A percentile compares a stretch with the other conserved stretches of the same genome.
phyloP scores from a whole-genome alignment of 2,888 invertebrate species.

The Acholoe squamosa region DNA sequence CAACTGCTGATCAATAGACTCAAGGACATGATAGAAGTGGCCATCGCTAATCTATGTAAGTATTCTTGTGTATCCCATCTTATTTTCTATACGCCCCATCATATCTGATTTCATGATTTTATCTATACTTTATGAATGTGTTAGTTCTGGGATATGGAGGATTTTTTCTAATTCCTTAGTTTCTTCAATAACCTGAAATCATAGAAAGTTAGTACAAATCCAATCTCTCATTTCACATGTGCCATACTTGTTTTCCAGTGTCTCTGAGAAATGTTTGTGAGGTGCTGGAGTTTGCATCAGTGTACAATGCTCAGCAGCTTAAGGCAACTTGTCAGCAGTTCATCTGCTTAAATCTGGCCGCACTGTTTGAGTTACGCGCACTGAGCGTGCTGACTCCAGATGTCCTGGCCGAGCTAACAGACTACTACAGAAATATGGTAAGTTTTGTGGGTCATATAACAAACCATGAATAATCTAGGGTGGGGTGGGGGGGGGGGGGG shows the following conservation, averaged over 20 bases:
- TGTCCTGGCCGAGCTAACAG: constrained; percentile 87
- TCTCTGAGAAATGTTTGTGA: constrained; percentile 90
- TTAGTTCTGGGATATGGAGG: no score
- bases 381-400: constrained; percentile 87
- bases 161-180: no score
- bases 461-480: no score
- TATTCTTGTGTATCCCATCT: constrained; percentile 61
- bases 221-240: no score
- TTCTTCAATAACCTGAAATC: no score
- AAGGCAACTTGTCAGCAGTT: constrained; percentile 90
- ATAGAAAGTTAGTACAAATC: no score
- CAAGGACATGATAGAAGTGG: constrained; percentile 89
- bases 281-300: constrained; percentile 89
- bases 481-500: no score
- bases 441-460: constrained; percentile 67
- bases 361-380: constrained; percentile 88
- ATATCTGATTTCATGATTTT: neutral
- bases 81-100: neutral
- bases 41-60: constrained; percentile 86
- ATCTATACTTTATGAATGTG: neutral
- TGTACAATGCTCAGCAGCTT: constrained; percentile 90
- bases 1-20: constrained; percentile 90
- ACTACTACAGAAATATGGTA: constrained; percentile 87
- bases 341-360: constrained; percentile 89
- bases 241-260: constrained; percentile 81